Percentiles rank a stretch among this genome's conserved stretches.
Conservation (phyloP, 1,140 invertebrate genomes). For the Pseudoatta argentina region DNA sequence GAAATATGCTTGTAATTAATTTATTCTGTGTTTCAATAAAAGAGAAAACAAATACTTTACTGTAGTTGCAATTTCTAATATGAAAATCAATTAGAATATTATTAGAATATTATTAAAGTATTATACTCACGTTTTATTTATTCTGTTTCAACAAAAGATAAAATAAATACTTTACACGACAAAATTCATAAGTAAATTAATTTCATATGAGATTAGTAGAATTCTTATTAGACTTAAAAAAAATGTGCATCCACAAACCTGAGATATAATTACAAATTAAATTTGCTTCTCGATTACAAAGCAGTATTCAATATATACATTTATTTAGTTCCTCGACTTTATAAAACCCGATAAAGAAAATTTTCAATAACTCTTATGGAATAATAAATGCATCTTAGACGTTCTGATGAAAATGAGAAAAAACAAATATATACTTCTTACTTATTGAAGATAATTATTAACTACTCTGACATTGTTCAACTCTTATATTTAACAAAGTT, state of each 20-base stretch:
- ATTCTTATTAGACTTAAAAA: neutral
- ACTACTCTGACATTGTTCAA: neutral
- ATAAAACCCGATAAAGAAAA: neutral
- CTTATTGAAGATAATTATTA: neutral
- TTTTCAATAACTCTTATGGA: neutral
- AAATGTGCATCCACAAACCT: neutral
- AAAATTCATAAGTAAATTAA: constrained; percentile 8
- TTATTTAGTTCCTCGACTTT: neutral
- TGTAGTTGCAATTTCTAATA: no score
- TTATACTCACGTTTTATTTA: neutral
- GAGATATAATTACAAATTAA: neutral
- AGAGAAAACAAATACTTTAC: neutral
- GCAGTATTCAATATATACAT: neutral
- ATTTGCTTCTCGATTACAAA: neutral
- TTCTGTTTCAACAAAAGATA: neutral
- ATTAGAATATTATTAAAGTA: no score
- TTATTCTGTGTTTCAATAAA: neutral
- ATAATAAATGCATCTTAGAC: neutral
- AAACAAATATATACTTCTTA: neutral
- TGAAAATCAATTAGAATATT: no score
- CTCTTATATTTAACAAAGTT: neutral
- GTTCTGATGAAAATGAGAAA: neutral
- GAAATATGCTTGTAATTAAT: neutral
- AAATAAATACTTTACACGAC: neutral
- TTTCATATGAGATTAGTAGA: neutral